Percentiles rank a stretch among this genome's conserved stretches.
phyloP scores from a whole-genome alignment of 2,797 vertebrate genomes.

The Lithobates pipiens region DNA sequence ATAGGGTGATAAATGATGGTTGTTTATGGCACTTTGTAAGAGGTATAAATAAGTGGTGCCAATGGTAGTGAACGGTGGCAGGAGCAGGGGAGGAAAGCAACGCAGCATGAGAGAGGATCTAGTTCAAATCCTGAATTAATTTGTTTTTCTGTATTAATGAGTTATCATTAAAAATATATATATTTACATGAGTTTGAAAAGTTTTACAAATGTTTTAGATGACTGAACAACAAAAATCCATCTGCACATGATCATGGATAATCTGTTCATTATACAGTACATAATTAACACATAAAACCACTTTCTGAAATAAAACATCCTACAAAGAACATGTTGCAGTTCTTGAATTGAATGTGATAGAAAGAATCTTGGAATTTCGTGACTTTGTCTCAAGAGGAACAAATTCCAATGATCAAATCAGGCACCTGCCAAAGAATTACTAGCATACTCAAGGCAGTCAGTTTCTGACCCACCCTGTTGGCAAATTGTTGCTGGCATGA shows the following conservation, averaged over 20 bases:
- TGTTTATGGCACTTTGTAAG: neutral
- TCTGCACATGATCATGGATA: neutral
- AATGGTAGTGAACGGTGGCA: too few relatives aligned
- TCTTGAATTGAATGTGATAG: neutral
- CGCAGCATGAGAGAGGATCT: neutral
- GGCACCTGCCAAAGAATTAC: conserved; percentile 48
- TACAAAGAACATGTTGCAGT: neutral
- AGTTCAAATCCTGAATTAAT: neutral
- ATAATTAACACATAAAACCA: neutral
- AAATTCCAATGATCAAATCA: conserved; percentile 13
- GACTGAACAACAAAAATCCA: neutral
- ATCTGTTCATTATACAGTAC: neutral
- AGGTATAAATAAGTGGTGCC: neutral
- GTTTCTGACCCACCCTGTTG: conserved; percentile 57
- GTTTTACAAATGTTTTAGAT: neutral
- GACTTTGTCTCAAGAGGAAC: conserved; percentile 28
- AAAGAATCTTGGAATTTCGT: conserved; percentile 45
- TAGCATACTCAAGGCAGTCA: conserved; percentile 32
- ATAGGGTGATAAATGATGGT: neutral
- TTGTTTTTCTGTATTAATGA: neutral
- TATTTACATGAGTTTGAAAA: neutral
- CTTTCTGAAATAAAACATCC: conserved; percentile 5
- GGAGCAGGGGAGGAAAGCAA: too few relatives aligned
- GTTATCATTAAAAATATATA: neutral
- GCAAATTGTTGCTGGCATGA: conserved; percentile 49